Evolutionary conservation across 2,888 invertebrate genomes (phyloP).

Genomic region (Tanaodytes sp.): DNA sequence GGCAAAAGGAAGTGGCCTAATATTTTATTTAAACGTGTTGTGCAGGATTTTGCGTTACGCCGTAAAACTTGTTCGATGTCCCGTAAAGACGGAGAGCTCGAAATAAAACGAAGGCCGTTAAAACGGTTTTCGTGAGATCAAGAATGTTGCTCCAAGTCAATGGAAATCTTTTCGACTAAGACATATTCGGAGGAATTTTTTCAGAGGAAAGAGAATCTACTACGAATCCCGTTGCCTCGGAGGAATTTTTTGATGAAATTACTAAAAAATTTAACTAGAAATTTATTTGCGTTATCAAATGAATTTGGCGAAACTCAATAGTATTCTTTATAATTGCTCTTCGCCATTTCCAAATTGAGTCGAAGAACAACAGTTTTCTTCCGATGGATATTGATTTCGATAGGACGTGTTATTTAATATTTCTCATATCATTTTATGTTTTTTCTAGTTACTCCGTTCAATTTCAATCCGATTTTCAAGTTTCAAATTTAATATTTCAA

Average conservation of each 20-base stretch:
- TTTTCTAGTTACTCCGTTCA: too few species aligned
- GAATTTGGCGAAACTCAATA: too few species aligned
- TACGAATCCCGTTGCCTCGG: slow-evolving; percentile 21
- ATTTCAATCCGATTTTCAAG: too few species aligned
- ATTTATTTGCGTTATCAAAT: too few species aligned
- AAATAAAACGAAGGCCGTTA: slow-evolving; percentile 26
- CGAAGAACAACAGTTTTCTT: too few species aligned
- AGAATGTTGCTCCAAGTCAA: slow-evolving; percentile 34
- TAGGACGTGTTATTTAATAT: too few species aligned
- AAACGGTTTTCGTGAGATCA: slow-evolving; percentile 34
- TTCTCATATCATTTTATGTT: too few species aligned
- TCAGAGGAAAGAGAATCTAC: slow-evolving; percentile 7
- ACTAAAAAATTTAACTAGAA: too few species aligned
- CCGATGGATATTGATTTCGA: too few species aligned
- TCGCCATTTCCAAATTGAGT: too few species aligned
- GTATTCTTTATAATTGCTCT: too few species aligned
- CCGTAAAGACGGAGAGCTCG: slow-evolving; percentile 30
- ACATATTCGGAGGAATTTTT: slow-evolving; percentile 20
- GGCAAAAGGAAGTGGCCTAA: slow-evolving; percentile 19
- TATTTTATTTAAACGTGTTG: slow-evolving; percentile 33
- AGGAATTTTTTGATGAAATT: slow-evolving; percentile 27
- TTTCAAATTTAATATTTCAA: too few species aligned
- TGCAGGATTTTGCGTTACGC: slow-evolving; percentile 21
- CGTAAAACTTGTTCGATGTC: slow-evolving; percentile 29
- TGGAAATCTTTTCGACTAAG: slow-evolving; percentile 27